phyloP scores from a whole-genome alignment of 1,140 invertebrate species.

The Psix sp. region DNA sequence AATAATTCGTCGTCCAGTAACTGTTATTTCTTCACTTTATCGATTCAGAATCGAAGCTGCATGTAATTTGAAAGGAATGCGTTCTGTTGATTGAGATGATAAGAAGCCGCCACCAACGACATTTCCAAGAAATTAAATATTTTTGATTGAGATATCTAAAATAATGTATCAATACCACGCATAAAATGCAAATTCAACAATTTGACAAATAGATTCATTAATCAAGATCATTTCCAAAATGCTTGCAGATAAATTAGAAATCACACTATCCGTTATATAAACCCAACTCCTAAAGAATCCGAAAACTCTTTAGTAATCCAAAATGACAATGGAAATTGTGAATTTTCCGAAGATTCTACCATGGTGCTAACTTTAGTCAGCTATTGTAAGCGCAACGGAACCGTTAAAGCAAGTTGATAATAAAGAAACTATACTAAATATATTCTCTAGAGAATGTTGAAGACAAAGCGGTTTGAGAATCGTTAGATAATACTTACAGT shows the following conservation, averaged over 20 bases:
- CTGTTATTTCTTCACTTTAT: not conserved
- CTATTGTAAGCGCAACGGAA: not conserved
- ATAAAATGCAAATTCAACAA: not conserved
- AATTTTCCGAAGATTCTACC: not conserved
- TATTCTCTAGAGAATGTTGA: no score
- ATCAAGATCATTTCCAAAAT: slow-evolving; percentile 12
- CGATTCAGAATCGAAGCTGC: slow-evolving; percentile 2
- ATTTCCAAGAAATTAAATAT: slow-evolving; percentile 12
- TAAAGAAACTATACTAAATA: no score
- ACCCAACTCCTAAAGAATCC: slow-evolving; percentile 13
- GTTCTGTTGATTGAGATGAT: slow-evolving; percentile 1
- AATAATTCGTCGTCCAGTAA: not conserved
- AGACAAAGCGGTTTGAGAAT: no score
- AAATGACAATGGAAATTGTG: slow-evolving; percentile 1
- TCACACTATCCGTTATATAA: slow-evolving; percentile 3
- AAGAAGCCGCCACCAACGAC: not conserved
- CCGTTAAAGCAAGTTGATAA: not conserved
- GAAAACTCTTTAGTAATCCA: not conserved
- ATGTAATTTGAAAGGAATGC: not conserved
- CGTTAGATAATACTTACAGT: no score
- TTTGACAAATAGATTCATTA: not conserved
- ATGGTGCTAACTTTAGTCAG: not conserved
- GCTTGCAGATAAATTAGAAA: slow-evolving; percentile 10
- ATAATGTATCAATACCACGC: not conserved
- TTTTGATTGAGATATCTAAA: not conserved